Evolutionary conservation across 2,113 vertebrate species (phyloP), one percentile per base, ranked within the genome.

Genomic region (Turnix velox): DNA sequence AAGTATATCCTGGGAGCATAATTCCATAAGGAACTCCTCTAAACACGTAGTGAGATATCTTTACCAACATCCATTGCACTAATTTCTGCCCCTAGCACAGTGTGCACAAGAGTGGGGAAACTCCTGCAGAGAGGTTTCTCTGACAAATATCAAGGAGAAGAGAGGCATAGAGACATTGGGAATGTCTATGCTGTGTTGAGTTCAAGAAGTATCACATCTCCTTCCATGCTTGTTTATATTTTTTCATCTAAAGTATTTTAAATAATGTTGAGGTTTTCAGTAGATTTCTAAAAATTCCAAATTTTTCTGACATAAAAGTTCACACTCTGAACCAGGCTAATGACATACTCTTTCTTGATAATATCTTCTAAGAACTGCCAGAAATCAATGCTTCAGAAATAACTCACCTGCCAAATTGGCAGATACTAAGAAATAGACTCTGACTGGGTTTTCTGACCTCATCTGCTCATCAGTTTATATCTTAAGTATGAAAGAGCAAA

Each of bases 401-500:
- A 87, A 28, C 22, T 72, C 43, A 46, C 43, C 54, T 87, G 81
- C 66, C 89, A 94, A 84, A 69, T 55, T 93, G 71, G 37, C 78
- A 87, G 39, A 46, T 37, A 69, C 11, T 82, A 62, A 79, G 58
- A 92, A 83, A 87, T 55, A n/a, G 45, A 68, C 84, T 81, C 57
- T 87, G 48, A 66, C 63, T 88, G 16, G 12, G 48, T 62, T 89
- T 91, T 74, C 62, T 89, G 40, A 71, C 49, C 58, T 54, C 68
- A 40, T 73, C 74, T 93, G 39, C 15, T 87, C 42, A 85, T 87
- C 67, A 85, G 16, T 58, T 84, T 66, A 72, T 55, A n/a, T 62
- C 84, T 92, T 86, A 92, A 93, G 59, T 88, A 93, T 5, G 33
- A 83, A 81, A 39, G 80, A 88, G 68, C 51, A 94, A 92, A 90